Conservation (phyloP, 92 coral and sea anemone genomes). For the Actinernus sp. region DNA sequence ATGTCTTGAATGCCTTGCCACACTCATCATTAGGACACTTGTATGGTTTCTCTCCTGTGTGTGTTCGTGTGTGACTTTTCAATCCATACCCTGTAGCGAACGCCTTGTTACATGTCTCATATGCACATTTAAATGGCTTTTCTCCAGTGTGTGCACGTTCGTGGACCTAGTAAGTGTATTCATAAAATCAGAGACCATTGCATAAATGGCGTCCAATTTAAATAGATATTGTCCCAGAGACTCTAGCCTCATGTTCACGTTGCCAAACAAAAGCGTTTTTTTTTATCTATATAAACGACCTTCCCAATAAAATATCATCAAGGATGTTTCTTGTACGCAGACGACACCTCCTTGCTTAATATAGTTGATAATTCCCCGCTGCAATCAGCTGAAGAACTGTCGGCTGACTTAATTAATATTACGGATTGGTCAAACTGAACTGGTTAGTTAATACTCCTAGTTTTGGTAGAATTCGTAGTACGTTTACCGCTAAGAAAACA, state of each 20-base stretch:
- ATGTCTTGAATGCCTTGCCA: conserved; percentile 95
- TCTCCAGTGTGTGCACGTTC: conserved; percentile 98
- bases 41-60: conserved; percentile 98
- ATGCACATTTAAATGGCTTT: conserved; percentile 92
- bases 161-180: conserved; percentile 72
- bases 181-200: background rate
- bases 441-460: too few relatives aligned
- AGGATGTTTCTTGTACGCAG: conserved; percentile 10
- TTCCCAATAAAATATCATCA: background rate
- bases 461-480: too few relatives aligned
- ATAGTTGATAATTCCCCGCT: too few relatives aligned
- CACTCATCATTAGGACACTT: conserved; percentile 82
- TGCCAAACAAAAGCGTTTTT: too few relatives aligned
- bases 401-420: conserved; percentile 9
- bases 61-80: conserved; percentile 97
- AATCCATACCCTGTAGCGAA: conserved; percentile 98
- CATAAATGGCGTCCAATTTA: too few relatives aligned
- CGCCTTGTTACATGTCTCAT: conserved; percentile 90
- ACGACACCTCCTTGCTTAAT: conserved; percentile 36
- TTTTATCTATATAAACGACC: conserved; percentile 42
- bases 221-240: too few relatives aligned
- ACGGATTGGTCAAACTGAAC: too few relatives aligned
- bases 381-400: conserved; percentile 8
- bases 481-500: too few relatives aligned
- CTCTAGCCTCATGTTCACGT: too few relatives aligned